Base-by-base conservation (phyloP, 2,113 vertebrate genomes). In the Salvator merianae region DNA sequence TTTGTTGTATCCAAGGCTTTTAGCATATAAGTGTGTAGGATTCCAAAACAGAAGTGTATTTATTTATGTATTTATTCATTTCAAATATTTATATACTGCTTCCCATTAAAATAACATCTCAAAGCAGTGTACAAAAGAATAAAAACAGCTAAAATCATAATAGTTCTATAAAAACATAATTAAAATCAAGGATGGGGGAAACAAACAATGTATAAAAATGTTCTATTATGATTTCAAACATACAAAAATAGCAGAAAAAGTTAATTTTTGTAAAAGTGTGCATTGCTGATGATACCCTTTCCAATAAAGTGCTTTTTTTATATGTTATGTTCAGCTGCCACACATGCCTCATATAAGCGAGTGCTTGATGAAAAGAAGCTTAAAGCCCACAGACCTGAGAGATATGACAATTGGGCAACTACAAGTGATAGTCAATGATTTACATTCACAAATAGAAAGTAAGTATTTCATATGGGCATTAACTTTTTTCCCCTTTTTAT, bases 381-480 rank as follows among this genome's bases (percentile, higher is more conserved):
- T 99, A 87, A 99, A 99, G 91, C 98, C 98, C 85, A 94, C 98
- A 3, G 99, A 99, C 92, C 92, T 99, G 89, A 95, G 98, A 94
- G 99, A 98, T 92, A 99, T 99, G 99, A 99, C 98, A 3, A 92
- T 98, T 1, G 99, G 99, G 80, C 99, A 99, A 94, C 97, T 99
- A 16, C 98, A 99, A 90, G 98, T 99, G 93, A 99, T 99, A 77
- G 98, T 99, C 93, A 99, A 99, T 9, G 98, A 99, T 91, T 97
- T 99, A 71, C 99, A 99, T 94, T 99, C 99, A 88, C 99, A 99
- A 95, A 99, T 99, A 81, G 99, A 99, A 92, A 99, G 99, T 99
- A 95, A 98, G 97, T 95, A 0, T 68, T 76, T 20, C 0, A 26
- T 3, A 16, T 36, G 38, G 32, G 40, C 22, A 1, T 1, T 70